Conservation (phyloP, 35 echinoderm and acorn worm species). For the Ptychodera flava region DNA sequence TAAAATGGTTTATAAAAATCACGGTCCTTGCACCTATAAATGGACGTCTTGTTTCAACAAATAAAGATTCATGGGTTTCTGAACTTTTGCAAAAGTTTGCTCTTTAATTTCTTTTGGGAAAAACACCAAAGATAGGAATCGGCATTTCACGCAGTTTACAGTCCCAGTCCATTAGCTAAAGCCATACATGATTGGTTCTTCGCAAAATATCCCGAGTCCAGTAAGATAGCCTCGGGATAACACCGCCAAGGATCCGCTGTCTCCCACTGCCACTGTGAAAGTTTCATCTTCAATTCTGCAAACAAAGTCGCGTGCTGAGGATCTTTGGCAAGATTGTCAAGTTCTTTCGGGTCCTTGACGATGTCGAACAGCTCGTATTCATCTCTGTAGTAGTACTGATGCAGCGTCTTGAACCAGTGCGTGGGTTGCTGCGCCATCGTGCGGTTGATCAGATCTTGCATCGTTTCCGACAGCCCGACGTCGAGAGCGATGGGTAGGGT, state of each 20-base stretch:
- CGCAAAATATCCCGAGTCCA: background rate
- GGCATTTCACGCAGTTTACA: no score
- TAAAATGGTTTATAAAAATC: no score
- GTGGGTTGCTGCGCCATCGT: slow-evolving; percentile 40
- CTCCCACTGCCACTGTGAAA: background rate
- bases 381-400: slow-evolving; percentile 83
- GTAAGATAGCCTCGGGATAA: background rate
- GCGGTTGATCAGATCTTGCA: slow-evolving; percentile 63
- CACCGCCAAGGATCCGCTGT: background rate
- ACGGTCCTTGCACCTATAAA: no score
- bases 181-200: background rate
- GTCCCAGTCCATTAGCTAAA: no score
- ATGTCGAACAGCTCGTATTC: slow-evolving; percentile 84
- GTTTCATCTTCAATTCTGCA: background rate
- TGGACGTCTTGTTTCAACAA: no score
- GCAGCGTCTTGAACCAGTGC: slow-evolving; percentile 79
- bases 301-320: background rate
- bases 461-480: slow-evolving; percentile 56
- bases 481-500: slow-evolving; percentile 77
- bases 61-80: no score
- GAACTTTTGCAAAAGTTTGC: no score
- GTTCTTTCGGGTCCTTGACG: slow-evolving; percentile 48
- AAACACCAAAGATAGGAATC: no score
- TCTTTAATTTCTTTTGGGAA: no score
- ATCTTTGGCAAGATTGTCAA: slow-evolving; percentile 59